These are phyloP conservation scores for Panorpa germanica DNA, from an alignment of 2,888 invertebrate genomes.

Conservation along the genomic window DNA sequence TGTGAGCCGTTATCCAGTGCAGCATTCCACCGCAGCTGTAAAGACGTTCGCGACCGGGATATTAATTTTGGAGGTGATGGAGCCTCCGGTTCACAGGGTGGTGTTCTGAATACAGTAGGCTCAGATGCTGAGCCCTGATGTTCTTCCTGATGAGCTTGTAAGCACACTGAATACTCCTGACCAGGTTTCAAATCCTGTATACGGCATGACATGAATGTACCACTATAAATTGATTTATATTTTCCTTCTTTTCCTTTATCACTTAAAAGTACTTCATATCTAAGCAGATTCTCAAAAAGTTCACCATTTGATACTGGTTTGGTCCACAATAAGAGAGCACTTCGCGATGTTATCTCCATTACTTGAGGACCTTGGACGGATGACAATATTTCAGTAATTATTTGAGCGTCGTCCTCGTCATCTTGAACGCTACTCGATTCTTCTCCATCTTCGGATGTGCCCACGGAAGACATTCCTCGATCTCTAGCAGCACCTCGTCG, in stretches of 20 bases:
- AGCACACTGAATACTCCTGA: constrained; percentile 69
- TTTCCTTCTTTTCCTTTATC: constrained; percentile 62
- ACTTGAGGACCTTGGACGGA: constrained; percentile 59
- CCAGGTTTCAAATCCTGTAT: constrained; percentile 74
- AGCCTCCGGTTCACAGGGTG: constrained; percentile 65
- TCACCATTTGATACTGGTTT: constrained; percentile 28
- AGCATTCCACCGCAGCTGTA: constrained; percentile 52
- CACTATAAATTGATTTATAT: constrained; percentile 70
- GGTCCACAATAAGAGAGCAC: constrained; percentile 72
- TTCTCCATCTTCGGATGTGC: constrained; percentile 66
- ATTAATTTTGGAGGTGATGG: constrained; percentile 54
- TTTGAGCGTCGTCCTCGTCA: constrained; percentile 50
- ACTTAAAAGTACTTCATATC: constrained; percentile 65
- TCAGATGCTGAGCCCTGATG: constrained; percentile 57
- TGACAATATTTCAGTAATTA: constrained; percentile 50
- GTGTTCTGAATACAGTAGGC: constrained; percentile 62
- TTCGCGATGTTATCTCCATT: constrained; percentile 57
- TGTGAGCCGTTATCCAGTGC: constrained; percentile 65
- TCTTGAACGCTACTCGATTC: constrained; percentile 54
- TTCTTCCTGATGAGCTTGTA: constrained; percentile 59
- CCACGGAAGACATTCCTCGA: constrained; percentile 28
- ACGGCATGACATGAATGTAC: constrained; percentile 54
- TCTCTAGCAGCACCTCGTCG: constrained; percentile 23
- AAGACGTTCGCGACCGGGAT: constrained; percentile 46
- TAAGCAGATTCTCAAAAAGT: constrained; percentile 22